These are phyloP conservation scores for Ganaspis sp. DNA, from an alignment of 1,140 invertebrate genomes.

Conservation along the genomic window DNA sequence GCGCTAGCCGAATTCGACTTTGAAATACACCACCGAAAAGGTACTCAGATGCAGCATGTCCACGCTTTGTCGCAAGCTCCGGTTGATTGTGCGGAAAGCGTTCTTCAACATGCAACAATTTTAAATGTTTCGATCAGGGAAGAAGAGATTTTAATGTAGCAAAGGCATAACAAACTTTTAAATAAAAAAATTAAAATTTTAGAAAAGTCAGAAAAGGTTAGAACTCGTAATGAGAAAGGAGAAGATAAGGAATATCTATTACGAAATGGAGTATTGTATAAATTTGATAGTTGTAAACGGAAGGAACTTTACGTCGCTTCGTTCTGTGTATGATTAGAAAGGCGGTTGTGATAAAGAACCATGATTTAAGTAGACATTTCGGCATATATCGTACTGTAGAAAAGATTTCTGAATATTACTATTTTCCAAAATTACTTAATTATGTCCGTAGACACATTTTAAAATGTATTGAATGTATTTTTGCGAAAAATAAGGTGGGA, in stretches of 20 bases:
- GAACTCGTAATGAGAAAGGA: background rate
- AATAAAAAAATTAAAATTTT: background rate
- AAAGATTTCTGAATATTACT: conserved; percentile 39
- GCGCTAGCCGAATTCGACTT: background rate
- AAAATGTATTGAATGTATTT: conserved; percentile 33
- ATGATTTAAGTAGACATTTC: conserved; percentile 41
- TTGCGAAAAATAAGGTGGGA: conserved; percentile 30
- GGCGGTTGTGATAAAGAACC: conserved; percentile 36
- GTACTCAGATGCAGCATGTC: background rate
- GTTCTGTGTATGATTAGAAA: conserved; percentile 38
- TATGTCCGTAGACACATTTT: conserved; percentile 33
- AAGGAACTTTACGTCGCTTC: conserved; percentile 37
- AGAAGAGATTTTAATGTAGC: background rate
- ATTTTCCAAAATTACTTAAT: conserved; percentile 39
- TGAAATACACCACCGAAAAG: background rate
- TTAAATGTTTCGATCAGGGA: background rate
- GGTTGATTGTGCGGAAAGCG: background rate
- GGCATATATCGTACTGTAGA: conserved; percentile 39
- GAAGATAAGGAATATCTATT: background rate
- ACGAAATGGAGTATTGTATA: background rate
- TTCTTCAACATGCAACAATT: background rate
- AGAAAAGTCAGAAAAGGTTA: background rate
- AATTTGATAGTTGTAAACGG: background rate
- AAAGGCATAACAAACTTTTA: background rate
- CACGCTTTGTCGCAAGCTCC: background rate